A percentile compares a stretch with the other conserved stretches of the same genome.
Conservation (phyloP, 2,113 vertebrate genomes). For the Stegostoma tigrinum region DNA sequence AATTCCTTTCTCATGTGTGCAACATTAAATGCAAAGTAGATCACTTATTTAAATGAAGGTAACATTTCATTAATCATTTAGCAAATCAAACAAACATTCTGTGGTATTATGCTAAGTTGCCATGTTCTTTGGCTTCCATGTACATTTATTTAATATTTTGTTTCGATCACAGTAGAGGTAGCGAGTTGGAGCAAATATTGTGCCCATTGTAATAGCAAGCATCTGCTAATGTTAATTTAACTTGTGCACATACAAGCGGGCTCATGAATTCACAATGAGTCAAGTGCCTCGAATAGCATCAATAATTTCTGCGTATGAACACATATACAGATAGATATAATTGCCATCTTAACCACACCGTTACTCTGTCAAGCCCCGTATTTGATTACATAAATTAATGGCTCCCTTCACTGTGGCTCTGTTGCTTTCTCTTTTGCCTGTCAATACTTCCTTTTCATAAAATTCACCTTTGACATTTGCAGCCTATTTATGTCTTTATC, state of each 20-base stretch:
- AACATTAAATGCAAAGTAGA: background rate
- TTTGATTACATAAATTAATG: background rate
- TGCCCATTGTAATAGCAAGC: background rate
- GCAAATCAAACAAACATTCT: background rate
- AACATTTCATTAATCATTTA: background rate
- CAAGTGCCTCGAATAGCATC: background rate
- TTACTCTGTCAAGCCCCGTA: background rate
- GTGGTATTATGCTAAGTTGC: background rate
- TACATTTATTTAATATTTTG: conserved; percentile 3
- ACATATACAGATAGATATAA: background rate
- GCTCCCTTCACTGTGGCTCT: background rate
- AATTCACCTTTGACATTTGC: background rate
- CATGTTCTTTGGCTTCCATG: background rate
- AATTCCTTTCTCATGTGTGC: background rate
- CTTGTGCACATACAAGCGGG: no score
- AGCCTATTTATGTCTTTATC: background rate
- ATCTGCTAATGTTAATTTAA: background rate
- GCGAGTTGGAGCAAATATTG: no score
- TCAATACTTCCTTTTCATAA: background rate
- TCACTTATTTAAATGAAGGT: background rate
- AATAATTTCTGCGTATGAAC: background rate
- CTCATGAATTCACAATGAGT: background rate
- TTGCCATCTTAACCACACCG: background rate
- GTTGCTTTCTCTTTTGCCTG: background rate
- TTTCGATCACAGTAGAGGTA: background rate